phyloP scores from a whole-genome alignment of 2,888 invertebrate genomes.

The Drosophila imparisetae region DNA sequence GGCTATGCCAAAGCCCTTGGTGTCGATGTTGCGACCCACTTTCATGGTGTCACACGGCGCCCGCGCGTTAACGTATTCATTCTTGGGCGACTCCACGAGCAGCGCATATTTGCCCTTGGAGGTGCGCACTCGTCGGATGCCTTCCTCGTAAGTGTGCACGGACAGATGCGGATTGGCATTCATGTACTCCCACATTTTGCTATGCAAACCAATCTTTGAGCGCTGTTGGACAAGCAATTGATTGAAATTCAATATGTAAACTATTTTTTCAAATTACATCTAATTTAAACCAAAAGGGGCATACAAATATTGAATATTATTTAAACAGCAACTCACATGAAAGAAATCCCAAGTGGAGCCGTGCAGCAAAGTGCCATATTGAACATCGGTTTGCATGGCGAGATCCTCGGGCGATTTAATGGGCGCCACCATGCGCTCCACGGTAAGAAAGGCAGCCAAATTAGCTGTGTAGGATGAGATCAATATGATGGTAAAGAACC shows the following conservation, averaged over 20 bases:
- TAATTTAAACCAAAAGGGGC: background rate
- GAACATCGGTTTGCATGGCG: slow-evolving; percentile 96
- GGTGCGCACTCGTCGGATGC: slow-evolving; percentile 90
- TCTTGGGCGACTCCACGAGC: slow-evolving; percentile 90
- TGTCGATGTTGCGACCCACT: slow-evolving; percentile 93
- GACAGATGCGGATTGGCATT: slow-evolving; percentile 93
- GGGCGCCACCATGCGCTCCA: slow-evolving; percentile 97
- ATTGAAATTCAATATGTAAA: background rate
- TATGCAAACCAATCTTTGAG: slow-evolving; percentile 93
- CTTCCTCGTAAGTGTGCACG: slow-evolving; percentile 92
- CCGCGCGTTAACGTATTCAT: slow-evolving; percentile 90
- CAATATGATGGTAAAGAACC: slow-evolving; percentile 99
- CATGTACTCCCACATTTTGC: slow-evolving; percentile 98
- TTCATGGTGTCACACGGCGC: slow-evolving; percentile 98
- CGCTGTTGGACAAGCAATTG: slow-evolving; percentile 85
- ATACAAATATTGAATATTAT: background rate
- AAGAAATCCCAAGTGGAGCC: slow-evolving; percentile 96
- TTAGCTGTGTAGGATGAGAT: slow-evolving; percentile 99
- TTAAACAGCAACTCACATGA: slow-evolving; percentile 82
- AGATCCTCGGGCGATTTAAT: slow-evolving; percentile 96
- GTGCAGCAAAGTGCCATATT: slow-evolving; percentile 92
- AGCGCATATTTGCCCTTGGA: slow-evolving; percentile 93
- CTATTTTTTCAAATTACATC: background rate
- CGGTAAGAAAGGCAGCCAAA: slow-evolving; percentile 98
- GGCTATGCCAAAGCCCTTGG: slow-evolving; percentile 98